Base-by-base conservation (phyloP, 1,140 invertebrate genomes). In the Drosophila nigromelanica region DNA sequence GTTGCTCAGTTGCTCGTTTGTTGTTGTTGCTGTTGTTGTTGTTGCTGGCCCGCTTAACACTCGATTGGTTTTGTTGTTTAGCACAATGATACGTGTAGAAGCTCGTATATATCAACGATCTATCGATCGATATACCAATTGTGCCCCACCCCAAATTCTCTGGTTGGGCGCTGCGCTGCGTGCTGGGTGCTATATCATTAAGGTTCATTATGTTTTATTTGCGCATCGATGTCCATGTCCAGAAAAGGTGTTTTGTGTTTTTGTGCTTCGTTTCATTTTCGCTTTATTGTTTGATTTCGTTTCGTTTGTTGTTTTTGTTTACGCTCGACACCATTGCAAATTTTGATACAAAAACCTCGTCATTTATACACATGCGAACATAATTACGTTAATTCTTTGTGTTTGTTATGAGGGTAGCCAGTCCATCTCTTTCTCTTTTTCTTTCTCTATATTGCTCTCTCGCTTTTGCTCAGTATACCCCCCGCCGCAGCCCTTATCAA, bases 31-130 rank as follows among this genome's bases (percentile, higher is more conserved):
- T 71, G 30, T 52, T 73, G 52, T n/a, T 52, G 35, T 51, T 68
- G 51, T 42, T 71, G 68, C 24, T 78, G 73, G 82, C 85, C 76
- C 78, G 83, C 82, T 87, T 87, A 87, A 87, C 83, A 87, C 82
- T 89, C 78, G 78, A 87, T 87, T 87, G 82, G 79, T 82, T 87
- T 89, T 82, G 76, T 87, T 86, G 81, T 78, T 86, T 86, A 87
- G 81, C 81, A 87, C 81, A 85, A 87, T 73, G 47, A 61, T 62
- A 51, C 24, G 43, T 47, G 54, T 54, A 64, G 52, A 71, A 56
- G 68, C 73, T 75, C 73, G 24, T 71, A 71, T 71, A 71, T 62
- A 73, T 73, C 58, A 74, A 58, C 58, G 59, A 58, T 58, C 55
- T 15, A 60, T 47, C 48, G 51, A 45, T 70, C 52, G 61, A 72